phyloP scores from a whole-genome alignment of 2,113 vertebrate genomes.

The Nothocercus nigrocapillus region DNA sequence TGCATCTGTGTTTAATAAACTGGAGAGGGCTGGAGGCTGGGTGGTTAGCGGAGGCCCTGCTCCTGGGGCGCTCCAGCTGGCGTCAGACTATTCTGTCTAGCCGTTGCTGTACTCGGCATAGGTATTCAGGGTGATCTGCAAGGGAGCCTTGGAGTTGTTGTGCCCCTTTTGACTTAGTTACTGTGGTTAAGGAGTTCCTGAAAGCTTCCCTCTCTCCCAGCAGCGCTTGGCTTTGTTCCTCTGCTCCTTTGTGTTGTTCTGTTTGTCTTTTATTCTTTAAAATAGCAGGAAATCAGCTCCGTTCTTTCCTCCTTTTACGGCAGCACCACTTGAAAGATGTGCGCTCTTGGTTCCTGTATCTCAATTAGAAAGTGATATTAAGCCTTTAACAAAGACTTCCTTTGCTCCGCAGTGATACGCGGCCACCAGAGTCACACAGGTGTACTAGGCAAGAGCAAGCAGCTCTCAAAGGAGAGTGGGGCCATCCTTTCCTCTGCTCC shows the following conservation, averaged over 20 bases:
- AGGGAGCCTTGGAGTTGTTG: rapidly evolving
- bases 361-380: rapidly evolving
- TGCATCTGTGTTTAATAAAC: background rate
- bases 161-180: background rate
- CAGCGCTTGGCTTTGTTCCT: background rate
- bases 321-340: background rate
- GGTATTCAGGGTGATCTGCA: background rate
- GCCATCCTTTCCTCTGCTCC: background rate
- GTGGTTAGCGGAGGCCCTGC: background rate
- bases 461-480: background rate
- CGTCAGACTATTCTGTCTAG: rapidly evolving
- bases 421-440: no score
- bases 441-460: rapidly evolving
- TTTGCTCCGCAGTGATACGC: background rate
- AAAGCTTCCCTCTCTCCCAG: background rate
- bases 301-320: background rate
- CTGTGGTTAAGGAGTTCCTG: background rate
- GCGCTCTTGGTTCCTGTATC: background rate
- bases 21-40: background rate
- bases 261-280: background rate
- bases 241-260: background rate
- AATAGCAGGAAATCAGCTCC: background rate
- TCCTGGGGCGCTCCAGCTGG: rapidly evolving
- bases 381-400: background rate
- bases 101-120: rapidly evolving